Conservation (phyloP, 2,888 invertebrate genomes). For the Calliscelio sp. region DNA sequence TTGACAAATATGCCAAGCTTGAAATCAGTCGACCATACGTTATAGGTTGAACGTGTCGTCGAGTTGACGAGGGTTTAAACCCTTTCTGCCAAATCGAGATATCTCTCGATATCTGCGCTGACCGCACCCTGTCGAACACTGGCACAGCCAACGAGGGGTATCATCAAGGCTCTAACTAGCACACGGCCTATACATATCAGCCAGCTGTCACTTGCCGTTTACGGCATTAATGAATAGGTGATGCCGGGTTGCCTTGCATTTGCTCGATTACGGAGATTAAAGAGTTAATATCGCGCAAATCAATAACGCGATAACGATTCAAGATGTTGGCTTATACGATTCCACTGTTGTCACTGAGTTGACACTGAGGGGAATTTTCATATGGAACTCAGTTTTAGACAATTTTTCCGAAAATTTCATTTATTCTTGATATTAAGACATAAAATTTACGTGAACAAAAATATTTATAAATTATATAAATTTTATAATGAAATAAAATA, state of each 20-base stretch:
- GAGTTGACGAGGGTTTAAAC: slow-evolving; percentile 65
- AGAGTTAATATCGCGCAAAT: no score
- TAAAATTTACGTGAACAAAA: no score
- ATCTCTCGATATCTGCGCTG: slow-evolving; percentile 66
- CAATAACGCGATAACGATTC: no score
- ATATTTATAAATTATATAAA: no score
- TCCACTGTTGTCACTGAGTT: no score
- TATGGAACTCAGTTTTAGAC: no score
- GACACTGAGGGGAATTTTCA: no score
- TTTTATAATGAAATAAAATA: no score
- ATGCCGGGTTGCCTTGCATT: slow-evolving; percentile 67
- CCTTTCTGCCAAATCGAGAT: slow-evolving; percentile 64
- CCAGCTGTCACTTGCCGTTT: slow-evolving; percentile 74
- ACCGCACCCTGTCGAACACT: slow-evolving; percentile 69
- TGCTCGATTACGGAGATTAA: no score
- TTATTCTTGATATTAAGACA: no score
- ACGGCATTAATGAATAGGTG: slow-evolving; percentile 73
- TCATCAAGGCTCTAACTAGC: slow-evolving; percentile 63
- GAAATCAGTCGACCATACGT: slow-evolving; percentile 47
- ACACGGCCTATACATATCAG: slow-evolving; percentile 63
- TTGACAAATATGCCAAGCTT: slow-evolving; percentile 46
- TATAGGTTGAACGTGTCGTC: slow-evolving; percentile 55
- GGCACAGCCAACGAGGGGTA: slow-evolving; percentile 56
- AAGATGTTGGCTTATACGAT: no score
- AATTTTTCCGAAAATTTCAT: no score